A percentile compares a stretch with the other conserved stretches of the same genome.
Evolutionary conservation across 2,888 invertebrate genomes (phyloP).

Genomic region (Erpobdella octoculata): DNA sequence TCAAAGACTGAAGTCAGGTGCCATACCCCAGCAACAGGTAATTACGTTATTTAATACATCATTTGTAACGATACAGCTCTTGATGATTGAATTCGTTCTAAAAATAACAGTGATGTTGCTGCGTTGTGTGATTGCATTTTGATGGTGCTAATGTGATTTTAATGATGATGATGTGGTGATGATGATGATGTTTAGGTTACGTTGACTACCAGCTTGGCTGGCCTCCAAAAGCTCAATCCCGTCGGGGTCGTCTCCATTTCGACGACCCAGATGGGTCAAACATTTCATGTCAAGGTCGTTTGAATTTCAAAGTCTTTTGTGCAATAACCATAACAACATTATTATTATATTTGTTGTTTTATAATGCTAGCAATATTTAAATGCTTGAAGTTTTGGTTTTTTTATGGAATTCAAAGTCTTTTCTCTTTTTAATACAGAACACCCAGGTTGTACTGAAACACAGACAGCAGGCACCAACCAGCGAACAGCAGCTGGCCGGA

Average conservation of each 20-base stretch:
- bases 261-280: background rate
- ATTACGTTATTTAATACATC: background rate
- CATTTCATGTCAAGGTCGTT: background rate
- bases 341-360: no score
- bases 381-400: no score
- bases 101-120: background rate
- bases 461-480: background rate
- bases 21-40: slow-evolving; percentile 5
- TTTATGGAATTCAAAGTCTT: no score
- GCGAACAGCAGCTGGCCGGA: background rate
- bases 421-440: background rate
- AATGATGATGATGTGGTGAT: background rate
- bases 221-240: background rate
- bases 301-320: no score
- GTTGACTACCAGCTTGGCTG: slow-evolving; percentile 1
- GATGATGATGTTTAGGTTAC: background rate
- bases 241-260: background rate
- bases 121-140: background rate
- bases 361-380: no score
- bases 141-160: background rate
- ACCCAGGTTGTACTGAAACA: background rate
- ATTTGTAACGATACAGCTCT: background rate
- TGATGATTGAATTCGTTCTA: background rate
- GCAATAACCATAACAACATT: no score
- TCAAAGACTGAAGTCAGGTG: background rate